phyloP scores from a whole-genome alignment of 2,888 invertebrate species.

The Drosophila conformis region DNA sequence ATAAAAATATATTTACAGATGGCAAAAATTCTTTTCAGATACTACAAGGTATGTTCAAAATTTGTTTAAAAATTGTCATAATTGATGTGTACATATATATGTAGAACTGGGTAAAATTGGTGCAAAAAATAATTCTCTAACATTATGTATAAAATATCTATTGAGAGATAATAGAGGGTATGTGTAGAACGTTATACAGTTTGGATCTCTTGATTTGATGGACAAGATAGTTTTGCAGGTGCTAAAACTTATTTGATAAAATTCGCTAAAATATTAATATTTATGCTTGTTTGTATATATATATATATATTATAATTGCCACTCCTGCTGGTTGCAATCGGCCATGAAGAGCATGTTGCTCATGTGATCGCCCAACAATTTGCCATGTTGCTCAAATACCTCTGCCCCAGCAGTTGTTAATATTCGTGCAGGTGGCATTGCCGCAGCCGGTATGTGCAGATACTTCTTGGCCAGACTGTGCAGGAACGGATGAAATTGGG shows the following conservation, averaged over 20 bases:
- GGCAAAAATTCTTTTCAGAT: neutral
- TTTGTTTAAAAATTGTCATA: neutral
- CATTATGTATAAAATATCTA: neutral
- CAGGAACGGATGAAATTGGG: conserved; percentile 57
- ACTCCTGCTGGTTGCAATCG: conserved; percentile 50
- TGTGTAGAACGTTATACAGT: neutral
- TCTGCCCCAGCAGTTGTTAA: conserved; percentile 34
- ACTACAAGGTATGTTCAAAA: neutral
- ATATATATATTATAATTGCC: conserved; percentile 49
- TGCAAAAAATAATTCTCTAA: neutral
- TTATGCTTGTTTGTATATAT: neutral
- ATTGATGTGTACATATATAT: neutral
- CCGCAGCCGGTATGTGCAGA: conserved; percentile 58
- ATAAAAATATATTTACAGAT: neutral
- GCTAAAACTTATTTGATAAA: conserved; percentile 3
- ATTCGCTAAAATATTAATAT: conserved; percentile 22
- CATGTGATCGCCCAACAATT: conserved; percentile 42
- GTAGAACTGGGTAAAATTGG: neutral
- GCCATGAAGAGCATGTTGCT: conserved; percentile 50
- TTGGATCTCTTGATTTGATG: neutral
- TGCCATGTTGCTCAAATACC: conserved; percentile 11
- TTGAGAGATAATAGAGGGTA: conserved; percentile 1
- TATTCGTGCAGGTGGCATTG: conserved; percentile 46
- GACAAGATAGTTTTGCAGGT: neutral
- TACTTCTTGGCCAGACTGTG: conserved; percentile 55